These are phyloP conservation scores for Tachina fera DNA, from an alignment of 2,888 invertebrate species.

Conservation along the genomic window DNA sequence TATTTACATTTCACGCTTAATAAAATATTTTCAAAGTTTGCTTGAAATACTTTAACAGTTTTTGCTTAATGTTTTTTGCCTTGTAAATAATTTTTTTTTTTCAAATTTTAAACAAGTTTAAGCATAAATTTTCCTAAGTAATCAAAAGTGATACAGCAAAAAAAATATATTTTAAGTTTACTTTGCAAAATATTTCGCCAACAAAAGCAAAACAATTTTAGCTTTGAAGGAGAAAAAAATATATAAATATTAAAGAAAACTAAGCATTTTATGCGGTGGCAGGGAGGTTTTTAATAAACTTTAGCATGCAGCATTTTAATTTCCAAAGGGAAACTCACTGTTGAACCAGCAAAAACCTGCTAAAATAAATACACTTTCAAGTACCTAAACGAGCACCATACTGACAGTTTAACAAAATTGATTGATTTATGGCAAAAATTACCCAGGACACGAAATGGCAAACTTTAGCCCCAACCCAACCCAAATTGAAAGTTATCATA, in stretches of 20 bases:
- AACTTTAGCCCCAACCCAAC: background rate
- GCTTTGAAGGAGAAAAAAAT: background rate
- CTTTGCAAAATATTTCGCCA: conserved; percentile 45
- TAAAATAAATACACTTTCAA: conserved; percentile 31
- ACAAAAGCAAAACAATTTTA: conserved; percentile 36
- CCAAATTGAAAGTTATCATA: background rate
- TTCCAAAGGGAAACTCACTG: background rate
- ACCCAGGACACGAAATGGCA: background rate
- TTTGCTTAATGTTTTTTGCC: background rate
- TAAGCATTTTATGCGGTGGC: conserved; percentile 3
- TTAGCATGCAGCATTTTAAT: background rate
- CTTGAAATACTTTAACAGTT: conserved; percentile 19
- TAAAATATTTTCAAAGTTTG: conserved; percentile 64
- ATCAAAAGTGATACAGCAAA: conserved; percentile 51
- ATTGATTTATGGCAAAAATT: conserved; percentile 64
- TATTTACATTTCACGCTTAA: conserved; percentile 68
- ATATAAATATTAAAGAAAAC: conserved; percentile 2
- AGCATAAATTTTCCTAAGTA: conserved; percentile 48
- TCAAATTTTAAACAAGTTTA: conserved; percentile 32
- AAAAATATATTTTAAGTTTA: conserved; percentile 26
- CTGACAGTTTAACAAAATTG: conserved; percentile 61
- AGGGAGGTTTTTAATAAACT: conserved; percentile 25
- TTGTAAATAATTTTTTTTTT: background rate
- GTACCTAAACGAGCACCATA: conserved; percentile 3
- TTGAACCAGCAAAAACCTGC: background rate